A percentile compares a stretch with the other conserved stretches of the same genome.
These are phyloP conservation scores for Neocrepidodera transversa DNA, from an alignment of 2,888 invertebrate species.

Conservation along the genomic window DNA sequence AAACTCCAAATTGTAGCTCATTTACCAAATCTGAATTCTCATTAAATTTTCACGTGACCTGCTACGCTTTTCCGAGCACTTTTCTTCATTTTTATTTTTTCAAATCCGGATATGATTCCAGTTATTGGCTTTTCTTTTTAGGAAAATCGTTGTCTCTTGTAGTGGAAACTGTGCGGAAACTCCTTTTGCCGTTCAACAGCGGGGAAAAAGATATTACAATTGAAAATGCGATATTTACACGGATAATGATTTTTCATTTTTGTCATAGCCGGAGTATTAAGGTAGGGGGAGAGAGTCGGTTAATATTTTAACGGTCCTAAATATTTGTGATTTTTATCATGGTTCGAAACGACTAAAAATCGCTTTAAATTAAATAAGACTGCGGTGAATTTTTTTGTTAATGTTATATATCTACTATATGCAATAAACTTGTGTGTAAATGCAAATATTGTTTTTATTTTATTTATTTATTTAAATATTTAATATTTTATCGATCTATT, in stretches of 20 bases:
- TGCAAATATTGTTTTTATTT: constrained; percentile 29
- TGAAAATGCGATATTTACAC: not conserved
- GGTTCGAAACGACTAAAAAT: constrained; percentile 29
- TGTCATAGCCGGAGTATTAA: too few relatives aligned
- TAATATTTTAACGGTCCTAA: constrained; percentile 18
- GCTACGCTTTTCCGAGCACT: constrained; percentile 9
- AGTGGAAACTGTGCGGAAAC: constrained; percentile 21
- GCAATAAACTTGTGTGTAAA: constrained; percentile 40
- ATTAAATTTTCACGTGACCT: constrained; percentile 13
- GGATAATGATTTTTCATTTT: not conserved
- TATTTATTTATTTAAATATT: too few relatives aligned
- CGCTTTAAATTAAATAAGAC: constrained; percentile 32
- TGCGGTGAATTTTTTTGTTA: constrained; percentile 33
- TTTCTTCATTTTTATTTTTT: constrained; percentile 2
- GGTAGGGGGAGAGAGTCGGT: too few relatives aligned
- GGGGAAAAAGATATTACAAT: not conserved
- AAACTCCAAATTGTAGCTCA: too few relatives aligned
- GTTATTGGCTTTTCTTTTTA: constrained; percentile 12
- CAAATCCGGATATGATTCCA: constrained; percentile 14
- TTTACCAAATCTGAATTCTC: constrained; percentile 2
- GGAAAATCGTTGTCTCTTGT: constrained; percentile 13
- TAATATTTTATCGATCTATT: constrained; percentile 25
- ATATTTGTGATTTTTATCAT: constrained; percentile 17
- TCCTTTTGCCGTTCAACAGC: not conserved
- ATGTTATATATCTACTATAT: constrained; percentile 32